Percentiles rank a stretch among this genome's conserved stretches.
phyloP scores from a whole-genome alignment of 2,888 invertebrate genomes.

The Abrostola triplasia region DNA sequence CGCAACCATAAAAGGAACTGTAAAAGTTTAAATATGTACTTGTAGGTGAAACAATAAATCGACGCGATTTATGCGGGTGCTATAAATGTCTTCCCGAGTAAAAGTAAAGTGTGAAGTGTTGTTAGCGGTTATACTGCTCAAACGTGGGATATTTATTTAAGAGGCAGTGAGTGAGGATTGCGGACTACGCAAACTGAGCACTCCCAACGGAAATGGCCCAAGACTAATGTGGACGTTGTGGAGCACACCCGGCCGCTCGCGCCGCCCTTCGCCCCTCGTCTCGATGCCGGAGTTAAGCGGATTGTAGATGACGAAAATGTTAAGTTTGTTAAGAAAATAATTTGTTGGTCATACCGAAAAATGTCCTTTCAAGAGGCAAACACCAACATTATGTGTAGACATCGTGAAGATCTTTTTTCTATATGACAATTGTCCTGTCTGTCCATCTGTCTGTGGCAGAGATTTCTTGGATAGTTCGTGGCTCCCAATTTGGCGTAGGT shows the following conservation, averaged over 20 bases:
- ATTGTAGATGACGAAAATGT: neutral
- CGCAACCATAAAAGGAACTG: constrained; percentile 46
- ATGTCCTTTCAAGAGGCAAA: no score
- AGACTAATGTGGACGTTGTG: constrained; percentile 75
- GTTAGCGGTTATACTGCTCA: constrained; percentile 81
- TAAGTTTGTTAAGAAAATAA: neutral
- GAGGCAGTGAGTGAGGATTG: constrained; percentile 69
- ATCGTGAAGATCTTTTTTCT: no score
- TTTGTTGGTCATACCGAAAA: no score
- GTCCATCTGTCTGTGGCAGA: no score
- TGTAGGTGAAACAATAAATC: constrained; percentile 72
- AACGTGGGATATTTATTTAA: constrained; percentile 87
- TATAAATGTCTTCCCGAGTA: constrained; percentile 73
- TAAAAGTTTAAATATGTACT: constrained; percentile 57
- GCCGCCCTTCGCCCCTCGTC: constrained; percentile 38
- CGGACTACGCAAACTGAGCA: constrained; percentile 76
- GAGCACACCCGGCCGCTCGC: constrained; percentile 45
- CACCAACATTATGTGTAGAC: no score
- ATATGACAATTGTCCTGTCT: no score
- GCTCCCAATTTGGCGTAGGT: no score
- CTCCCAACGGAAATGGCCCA: constrained; percentile 82
- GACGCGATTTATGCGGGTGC: constrained; percentile 75
- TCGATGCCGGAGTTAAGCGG: constrained; percentile 1
- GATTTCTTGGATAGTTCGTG: no score
- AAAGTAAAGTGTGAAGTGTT: constrained; percentile 84